Evolutionary conservation across 2,113 vertebrate species (phyloP), one percentile per base, ranked within the genome.

Genomic region (Aspidoscelis tigris): DNA sequence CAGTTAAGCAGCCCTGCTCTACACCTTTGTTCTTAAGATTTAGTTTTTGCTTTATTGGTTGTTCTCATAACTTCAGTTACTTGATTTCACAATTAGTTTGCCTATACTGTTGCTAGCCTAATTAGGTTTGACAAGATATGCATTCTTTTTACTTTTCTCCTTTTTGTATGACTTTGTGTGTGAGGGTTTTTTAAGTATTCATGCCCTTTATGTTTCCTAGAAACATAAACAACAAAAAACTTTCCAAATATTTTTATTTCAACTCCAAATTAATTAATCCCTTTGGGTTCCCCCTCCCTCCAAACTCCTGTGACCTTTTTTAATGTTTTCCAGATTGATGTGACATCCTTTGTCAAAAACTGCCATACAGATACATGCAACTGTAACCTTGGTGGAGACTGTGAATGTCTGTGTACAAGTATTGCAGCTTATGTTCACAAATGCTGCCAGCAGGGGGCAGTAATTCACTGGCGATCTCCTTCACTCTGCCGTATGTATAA

Each of bases 271-370:
- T 16, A 78, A 18, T 24, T 1, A 66, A 26, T 26, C 22, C 22
- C 12, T n/a, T 65, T 71, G 65, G 64, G 22, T 33, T 55, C 33
- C 14, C 12, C n/a, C 4, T 21, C 69, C 14, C 69, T 47, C 64
- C 24, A 24, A 80, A 21, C 6, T 78, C 65, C 22, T 9, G 33
- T 41, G 24, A 41, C 21, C 41, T 72, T 87, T 61, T 77, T 74
- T n/a, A 84, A 58, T 5, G 6, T 24, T 41, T 66, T 80, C 68
- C 88, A 99, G 99, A 98, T 99, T 83, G 99, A 99, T 88, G 98
- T 99, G 91, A 98, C 98, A 91, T 99, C 98, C 95, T 99, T 99
- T 95, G 97, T 98, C 89, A 98, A 98, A 94, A 99, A 99, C 83
- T 99, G 98, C 86, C 96, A 99, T 84, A 98, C 98, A 80, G 99